Percentiles rank a stretch among this genome's conserved stretches.
phyloP scores from a whole-genome alignment of 2,797 vertebrate genomes.

The Leucoraja ocellata region DNA sequence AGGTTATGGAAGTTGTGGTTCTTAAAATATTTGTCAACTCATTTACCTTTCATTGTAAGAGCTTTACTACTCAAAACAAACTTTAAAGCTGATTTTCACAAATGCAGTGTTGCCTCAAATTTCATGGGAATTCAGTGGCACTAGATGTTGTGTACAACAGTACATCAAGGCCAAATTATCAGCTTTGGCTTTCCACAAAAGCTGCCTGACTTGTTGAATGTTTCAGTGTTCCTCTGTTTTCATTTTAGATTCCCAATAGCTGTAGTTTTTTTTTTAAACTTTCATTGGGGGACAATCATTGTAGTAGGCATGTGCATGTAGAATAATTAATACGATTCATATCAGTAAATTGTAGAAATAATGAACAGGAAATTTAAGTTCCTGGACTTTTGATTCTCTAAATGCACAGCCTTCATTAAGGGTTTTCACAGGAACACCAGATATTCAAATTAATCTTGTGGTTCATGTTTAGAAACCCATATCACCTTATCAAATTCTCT shows the following conservation, averaged over 20 bases:
- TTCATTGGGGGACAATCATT: neutral
- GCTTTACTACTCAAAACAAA: neutral
- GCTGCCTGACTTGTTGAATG: too few relatives aligned
- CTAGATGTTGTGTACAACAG: neutral
- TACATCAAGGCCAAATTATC: neutral
- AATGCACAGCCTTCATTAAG: neutral
- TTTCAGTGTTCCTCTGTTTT: too few relatives aligned
- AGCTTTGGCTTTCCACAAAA: too few relatives aligned
- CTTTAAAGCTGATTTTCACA: neutral
- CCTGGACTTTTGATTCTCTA: neutral
- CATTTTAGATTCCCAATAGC: too few relatives aligned
- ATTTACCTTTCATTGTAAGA: neutral
- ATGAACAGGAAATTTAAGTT: neutral
- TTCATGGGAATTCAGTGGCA: neutral
- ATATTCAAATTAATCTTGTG: neutral
- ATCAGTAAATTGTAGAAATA: neutral
- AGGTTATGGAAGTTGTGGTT: neutral
- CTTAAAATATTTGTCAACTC: neutral
- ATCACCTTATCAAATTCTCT: neutral
- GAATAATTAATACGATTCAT: neutral
- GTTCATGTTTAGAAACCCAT: neutral
- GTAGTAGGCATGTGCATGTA: too few relatives aligned
- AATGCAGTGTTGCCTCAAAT: neutral
- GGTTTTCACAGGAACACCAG: neutral
- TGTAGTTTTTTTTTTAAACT: too few relatives aligned